Base-by-base conservation (phyloP, 1,140 invertebrate genomes). In the Meloidogyne chitwoodi region DNA sequence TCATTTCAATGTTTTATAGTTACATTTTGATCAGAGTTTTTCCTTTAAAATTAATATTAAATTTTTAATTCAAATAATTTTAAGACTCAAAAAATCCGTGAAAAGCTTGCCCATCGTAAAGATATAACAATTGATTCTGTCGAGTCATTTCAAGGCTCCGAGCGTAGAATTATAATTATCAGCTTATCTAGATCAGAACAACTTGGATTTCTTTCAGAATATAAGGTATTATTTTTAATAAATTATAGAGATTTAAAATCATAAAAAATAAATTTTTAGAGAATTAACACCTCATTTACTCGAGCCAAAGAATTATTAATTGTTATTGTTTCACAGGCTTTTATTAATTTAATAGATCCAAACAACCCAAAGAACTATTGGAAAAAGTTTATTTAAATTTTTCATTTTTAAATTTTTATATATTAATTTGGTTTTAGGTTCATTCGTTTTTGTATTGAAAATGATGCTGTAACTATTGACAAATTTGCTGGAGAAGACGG, bases 81-180 rank as follows among this genome's bases (percentile, higher is more conserved):
- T 74, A 0, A 77, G 76, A 62, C 67, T 8, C 31, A 12, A 14
- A 65, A 56, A 65, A 56, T 77, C 16, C 74, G 76, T 19, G 61
- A 75, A 26, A 27, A 16, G 64, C 74, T 77, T 38, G 12, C 3
- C 4, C 34, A 27, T 11, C 8, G 26, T 38, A 61, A n/a, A 1
- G n/a, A 69, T n/a, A 78, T 81, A 14, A 80, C 80, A 1, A 71
- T 80, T 27, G 79, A 80, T 67, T 75, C 79, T 27, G 79, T 80
- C 5, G 79, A 80, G 11, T 62, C 70, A n/a, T 80, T 69, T 29
- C 79, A 80, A 61, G 79, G 79, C 0, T 76, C 71, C 11, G 79
- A 80, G 41, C 77, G 79, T 34, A 79, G 79, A 22, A 74, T 80
- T 24, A 80, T 80, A 24, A 80, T 80, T 16, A 38, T 80, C n/a